Conservation (phyloP, 2,888 invertebrate genomes). For the Orthonychiurus folsomi region DNA sequence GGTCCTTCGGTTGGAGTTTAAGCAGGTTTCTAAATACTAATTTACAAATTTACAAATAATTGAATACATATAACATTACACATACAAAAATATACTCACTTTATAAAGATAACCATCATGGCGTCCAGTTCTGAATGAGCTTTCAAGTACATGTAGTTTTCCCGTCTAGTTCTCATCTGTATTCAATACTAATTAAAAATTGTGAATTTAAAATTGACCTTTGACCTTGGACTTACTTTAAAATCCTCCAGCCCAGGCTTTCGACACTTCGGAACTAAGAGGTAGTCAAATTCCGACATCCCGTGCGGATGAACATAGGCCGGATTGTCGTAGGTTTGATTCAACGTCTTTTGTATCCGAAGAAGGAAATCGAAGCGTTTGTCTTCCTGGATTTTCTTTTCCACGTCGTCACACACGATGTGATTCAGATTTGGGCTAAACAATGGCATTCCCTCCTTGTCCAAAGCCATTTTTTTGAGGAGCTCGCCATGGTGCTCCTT, state of each 20-base stretch:
- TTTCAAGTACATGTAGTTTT: constrained; percentile 28
- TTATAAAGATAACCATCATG: constrained; percentile 17
- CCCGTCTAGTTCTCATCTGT: constrained; percentile 20
- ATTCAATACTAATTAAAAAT: background rate
- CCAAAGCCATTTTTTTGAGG: no score
- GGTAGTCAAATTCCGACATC: constrained; percentile 27
- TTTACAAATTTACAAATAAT: background rate
- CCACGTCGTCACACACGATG: no score
- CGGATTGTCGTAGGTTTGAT: constrained; percentile 27
- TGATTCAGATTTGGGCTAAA: no score
- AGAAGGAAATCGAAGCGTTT: constrained; percentile 23
- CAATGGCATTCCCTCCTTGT: no score
- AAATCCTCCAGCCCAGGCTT: constrained; percentile 20
- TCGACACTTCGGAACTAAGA: constrained; percentile 17
- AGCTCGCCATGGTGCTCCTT: no score
- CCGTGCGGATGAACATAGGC: constrained; percentile 30
- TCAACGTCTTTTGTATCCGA: constrained; percentile 21
- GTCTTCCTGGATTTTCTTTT: constrained; percentile 17
- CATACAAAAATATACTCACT: background rate
- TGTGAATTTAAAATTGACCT: background rate
- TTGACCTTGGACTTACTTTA: constrained; percentile 17
- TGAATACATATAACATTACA: background rate
- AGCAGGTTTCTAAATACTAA: constrained; percentile 22
- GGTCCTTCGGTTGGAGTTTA: constrained; percentile 17
- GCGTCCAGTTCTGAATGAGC: constrained; percentile 30